A percentile compares a stretch with the other conserved stretches of the same genome.
Conservation (phyloP, 2,113 vertebrate species). For the Galemys pyrenaicus region DNA sequence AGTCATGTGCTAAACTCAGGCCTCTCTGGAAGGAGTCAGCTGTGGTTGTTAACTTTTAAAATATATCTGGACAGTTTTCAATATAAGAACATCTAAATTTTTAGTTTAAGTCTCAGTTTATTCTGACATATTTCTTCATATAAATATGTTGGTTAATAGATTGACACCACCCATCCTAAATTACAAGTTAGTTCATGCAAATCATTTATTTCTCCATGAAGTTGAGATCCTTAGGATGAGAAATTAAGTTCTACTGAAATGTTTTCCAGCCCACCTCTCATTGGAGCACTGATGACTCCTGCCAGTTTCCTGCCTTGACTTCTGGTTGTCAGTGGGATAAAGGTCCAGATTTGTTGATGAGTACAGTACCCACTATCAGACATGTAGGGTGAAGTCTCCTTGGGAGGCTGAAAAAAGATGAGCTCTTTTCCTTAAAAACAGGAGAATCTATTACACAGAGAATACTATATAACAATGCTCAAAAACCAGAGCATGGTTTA, state of each 20-base stretch:
- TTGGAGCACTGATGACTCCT: background rate
- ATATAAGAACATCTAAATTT: background rate
- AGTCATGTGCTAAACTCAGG: background rate
- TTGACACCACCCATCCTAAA: background rate
- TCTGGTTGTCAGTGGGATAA: background rate
- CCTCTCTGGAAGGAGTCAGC: background rate
- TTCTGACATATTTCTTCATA: background rate
- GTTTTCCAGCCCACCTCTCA: background rate
- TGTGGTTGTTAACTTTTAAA: constrained; percentile 19
- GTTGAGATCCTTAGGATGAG: background rate
- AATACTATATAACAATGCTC: background rate
- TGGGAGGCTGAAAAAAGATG: background rate
- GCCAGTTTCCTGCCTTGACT: background rate
- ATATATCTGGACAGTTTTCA: constrained; percentile 20
- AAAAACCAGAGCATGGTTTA: background rate
- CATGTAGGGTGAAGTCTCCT: background rate
- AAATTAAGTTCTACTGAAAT: background rate
- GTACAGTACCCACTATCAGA: background rate
- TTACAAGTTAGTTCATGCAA: background rate
- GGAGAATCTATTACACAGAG: background rate
- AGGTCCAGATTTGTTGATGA: background rate
- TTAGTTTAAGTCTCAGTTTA: background rate
- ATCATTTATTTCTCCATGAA: background rate
- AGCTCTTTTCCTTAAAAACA: background rate
- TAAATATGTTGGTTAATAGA: background rate